Evolutionary conservation across 2,888 invertebrate genomes (phyloP), one percentile per base, ranked within the genome.

Genomic region (Harmothoe impar): DNA sequence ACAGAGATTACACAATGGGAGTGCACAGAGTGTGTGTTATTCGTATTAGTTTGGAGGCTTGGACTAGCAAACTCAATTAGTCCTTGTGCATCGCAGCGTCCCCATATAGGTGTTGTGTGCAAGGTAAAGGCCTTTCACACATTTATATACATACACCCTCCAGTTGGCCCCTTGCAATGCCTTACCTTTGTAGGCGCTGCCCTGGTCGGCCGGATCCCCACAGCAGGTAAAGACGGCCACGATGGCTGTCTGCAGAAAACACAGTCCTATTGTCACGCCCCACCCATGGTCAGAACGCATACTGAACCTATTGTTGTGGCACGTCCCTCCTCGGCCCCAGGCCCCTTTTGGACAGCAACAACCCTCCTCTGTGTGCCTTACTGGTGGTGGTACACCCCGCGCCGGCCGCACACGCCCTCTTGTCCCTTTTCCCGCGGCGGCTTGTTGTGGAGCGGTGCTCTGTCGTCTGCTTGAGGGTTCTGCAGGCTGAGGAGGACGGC

Each of bases 131-230:
- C 62, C n/a, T 5, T 77, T 3, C 43, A 43, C 43, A 43, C 10
- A 7, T 43, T 10, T 43, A 43, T 10, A 43, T 43, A 43, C 43
- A 43, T 10, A 77, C 77, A 77, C 77, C 0, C n/a, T 23, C 12
- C 29, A 25, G 77, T 23, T 31, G 77, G 29, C 31, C 43, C 43
- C 43, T 43, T 43, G 43, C 43, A 43, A 43, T 43, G 43, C 43
- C 86, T 86, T 54, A 86, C 86, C 86, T 86, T 86, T 86, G 56
- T 86, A 86, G 0, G 86, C 56, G 86, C 86, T 86, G 56, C 54
- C 86, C 86, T 86, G 86, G 56, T 52, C 86, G 52, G 52, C 86
- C 29, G 52, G 29, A 86, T 86, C 54, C 20, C 86, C 86, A 54
- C 86, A 86, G 86, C 86, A 86, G 54, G 86, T 86, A 54, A 86